Percentiles rank a stretch among this genome's conserved stretches.
Conservation (phyloP, 2,888 invertebrate genomes). For the Amiota communis region DNA sequence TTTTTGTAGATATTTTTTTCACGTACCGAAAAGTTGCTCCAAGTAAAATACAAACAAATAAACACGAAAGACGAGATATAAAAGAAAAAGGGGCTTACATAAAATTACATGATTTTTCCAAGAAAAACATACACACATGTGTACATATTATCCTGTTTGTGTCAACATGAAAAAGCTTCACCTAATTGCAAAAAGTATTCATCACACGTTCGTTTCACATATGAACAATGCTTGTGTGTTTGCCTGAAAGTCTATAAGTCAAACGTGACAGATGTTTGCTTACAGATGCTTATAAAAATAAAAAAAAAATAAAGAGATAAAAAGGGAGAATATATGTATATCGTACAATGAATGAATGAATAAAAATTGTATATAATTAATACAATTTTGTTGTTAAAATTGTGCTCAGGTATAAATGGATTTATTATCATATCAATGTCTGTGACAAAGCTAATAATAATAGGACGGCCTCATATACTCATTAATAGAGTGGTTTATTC, state of each 20-base stretch:
- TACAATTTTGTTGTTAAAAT: conserved; percentile 6
- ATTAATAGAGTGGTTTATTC: no score
- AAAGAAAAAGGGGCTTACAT: background rate
- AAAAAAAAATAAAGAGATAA: background rate
- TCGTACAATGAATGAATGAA: conserved; percentile 11
- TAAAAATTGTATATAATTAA: conserved; percentile 7
- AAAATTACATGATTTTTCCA: background rate
- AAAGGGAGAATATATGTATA: background rate
- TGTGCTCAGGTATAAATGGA: background rate
- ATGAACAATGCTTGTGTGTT: background rate
- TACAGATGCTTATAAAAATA: conserved; percentile 1
- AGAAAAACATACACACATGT: background rate
- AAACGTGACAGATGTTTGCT: conserved; percentile 18
- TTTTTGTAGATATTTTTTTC: conserved; percentile 16
- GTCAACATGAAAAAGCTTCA: background rate
- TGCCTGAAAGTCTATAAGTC: background rate
- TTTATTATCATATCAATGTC: no score
- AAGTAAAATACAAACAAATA: conserved; percentile 15
- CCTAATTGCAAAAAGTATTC: conserved; percentile 63
- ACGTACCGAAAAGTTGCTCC: conserved; percentile 3
- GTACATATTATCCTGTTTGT: background rate
- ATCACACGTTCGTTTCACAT: conserved; percentile 56
- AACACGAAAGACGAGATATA: background rate
- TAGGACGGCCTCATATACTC: no score
- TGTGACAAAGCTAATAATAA: no score